These are phyloP conservation scores for Psococerastis gibbosa DNA, from an alignment of 2,888 invertebrate species.

Conservation along the genomic window DNA sequence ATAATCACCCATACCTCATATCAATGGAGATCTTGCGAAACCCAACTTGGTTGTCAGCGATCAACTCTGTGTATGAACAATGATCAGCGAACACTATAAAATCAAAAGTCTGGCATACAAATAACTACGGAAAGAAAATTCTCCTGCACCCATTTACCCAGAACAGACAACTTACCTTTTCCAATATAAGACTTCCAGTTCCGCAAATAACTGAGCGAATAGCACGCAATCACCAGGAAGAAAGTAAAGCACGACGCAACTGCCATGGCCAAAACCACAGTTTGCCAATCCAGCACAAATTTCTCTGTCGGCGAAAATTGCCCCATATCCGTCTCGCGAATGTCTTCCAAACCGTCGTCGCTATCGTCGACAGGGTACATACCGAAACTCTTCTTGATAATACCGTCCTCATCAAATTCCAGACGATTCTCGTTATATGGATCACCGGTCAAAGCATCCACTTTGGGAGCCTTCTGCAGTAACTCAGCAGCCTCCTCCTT, in stretches of 20 bases:
- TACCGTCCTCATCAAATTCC: constrained; percentile 1
- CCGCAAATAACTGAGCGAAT: constrained; percentile 55
- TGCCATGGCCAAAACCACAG: constrained; percentile 48
- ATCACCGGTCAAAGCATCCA: background rate
- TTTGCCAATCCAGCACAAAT: constrained; percentile 52
- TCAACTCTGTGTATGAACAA: too few species aligned
- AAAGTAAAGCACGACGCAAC: constrained; percentile 59
- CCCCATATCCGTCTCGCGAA: constrained; percentile 22
- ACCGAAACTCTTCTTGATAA: background rate
- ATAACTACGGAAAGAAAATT: too few species aligned
- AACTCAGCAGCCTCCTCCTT: constrained; percentile 3
- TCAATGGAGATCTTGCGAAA: too few species aligned
- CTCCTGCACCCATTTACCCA: too few species aligned
- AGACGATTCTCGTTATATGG: background rate
- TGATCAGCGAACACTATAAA: too few species aligned
- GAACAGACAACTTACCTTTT: too few species aligned
- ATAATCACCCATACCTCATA: too few species aligned
- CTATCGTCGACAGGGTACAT: background rate
- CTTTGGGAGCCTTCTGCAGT: constrained; percentile 1
- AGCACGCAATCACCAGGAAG: constrained; percentile 55
- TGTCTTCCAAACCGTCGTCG: background rate
- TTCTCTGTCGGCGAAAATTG: constrained; percentile 29
- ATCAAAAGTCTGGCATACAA: too few species aligned
- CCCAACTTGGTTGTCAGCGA: too few species aligned
- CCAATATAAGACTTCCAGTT: constrained; percentile 50